Evolutionary conservation across 1,140 invertebrate species (phyloP), one percentile per base, ranked within the genome.

Genomic region (Nixonia krombeini): DNA sequence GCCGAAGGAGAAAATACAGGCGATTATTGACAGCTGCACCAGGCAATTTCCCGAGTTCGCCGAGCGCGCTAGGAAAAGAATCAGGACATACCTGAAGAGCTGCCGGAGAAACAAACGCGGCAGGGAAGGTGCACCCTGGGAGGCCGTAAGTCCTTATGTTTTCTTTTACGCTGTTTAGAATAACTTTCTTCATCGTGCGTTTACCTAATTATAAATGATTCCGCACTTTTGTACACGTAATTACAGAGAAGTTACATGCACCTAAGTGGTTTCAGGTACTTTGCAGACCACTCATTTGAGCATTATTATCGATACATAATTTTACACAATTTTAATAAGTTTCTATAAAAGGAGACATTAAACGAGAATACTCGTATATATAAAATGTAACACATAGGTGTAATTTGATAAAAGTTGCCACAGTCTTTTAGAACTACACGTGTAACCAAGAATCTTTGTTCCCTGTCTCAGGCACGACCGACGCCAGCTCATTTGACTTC

Each of bases 1-100:
- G 84, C 96, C 96, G 2, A 98, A 98, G 82, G 96, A 98, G 80
- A 98, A 98, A 87, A 96, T 98, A 63, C 96, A 98, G 80, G 96
- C 96, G 6, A 98, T 98, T 76, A 96, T 98, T 70, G 96, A 98
- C 79, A 97, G 96, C 3, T 98, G 96, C 85, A 94, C 95, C 52
- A 88, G 96, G 70, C 96, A 98, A 85, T 98, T 98, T 82, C 96
- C 96, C 31, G 96, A 98, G 87, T 98, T 97, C 80, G 94, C 95
- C 28, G 95, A 97, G 80, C 88, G 96, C 50, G 95, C 96, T 35
- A 88, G 96, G 61, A 98, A 98, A 87, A 87, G 96, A 44, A 97
- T 98, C 77, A 88, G 96, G 72, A 98, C 96, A 38, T 98, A 98
- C 84, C 87, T 98, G 63, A 98, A 98, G 85, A 97, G 95, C 33